phyloP scores from a whole-genome alignment of 2,797 vertebrate species.

The Botia kubotai region DNA sequence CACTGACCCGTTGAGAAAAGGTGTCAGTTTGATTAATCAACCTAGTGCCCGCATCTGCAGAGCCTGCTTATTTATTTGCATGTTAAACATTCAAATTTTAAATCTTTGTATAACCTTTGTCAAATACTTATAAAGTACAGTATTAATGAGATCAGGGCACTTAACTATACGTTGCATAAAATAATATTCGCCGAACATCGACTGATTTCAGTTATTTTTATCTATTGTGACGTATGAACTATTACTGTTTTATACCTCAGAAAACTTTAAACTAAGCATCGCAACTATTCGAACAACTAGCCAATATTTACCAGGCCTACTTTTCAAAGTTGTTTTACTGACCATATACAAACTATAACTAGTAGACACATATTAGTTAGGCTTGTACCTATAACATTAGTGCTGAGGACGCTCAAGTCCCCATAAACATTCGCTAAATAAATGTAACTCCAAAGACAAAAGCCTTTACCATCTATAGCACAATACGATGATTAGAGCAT shows the following conservation, averaged over 20 bases:
- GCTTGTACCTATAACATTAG: not conserved
- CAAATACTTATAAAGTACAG: not conserved
- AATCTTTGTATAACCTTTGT: not conserved
- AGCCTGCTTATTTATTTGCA: conserved; percentile 15
- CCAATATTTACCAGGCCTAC: not conserved
- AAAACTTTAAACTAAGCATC: not conserved
- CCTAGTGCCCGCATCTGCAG: conserved; percentile 38
- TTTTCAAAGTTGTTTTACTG: not conserved
- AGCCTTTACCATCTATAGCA: conserved; percentile 13
- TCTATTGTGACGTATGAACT: not conserved
- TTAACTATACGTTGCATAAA: not conserved
- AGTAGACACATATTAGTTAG: not conserved
- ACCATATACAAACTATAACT: not conserved
- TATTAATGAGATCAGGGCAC: not conserved
- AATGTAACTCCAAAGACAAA: conserved; percentile 35
- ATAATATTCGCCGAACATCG: not conserved
- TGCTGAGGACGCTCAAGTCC: not conserved
- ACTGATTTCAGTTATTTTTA: not conserved
- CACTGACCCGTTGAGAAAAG: conserved; percentile 70
- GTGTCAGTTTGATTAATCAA: conserved; percentile 74
- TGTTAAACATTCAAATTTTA: not conserved
- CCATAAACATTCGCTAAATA: conserved; percentile 22
- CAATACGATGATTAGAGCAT: conserved; percentile 46
- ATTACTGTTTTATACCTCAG: not conserved
- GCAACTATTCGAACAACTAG: not conserved